Conservation (phyloP, 2,888 invertebrate species). For the Oeneis ivallda region DNA sequence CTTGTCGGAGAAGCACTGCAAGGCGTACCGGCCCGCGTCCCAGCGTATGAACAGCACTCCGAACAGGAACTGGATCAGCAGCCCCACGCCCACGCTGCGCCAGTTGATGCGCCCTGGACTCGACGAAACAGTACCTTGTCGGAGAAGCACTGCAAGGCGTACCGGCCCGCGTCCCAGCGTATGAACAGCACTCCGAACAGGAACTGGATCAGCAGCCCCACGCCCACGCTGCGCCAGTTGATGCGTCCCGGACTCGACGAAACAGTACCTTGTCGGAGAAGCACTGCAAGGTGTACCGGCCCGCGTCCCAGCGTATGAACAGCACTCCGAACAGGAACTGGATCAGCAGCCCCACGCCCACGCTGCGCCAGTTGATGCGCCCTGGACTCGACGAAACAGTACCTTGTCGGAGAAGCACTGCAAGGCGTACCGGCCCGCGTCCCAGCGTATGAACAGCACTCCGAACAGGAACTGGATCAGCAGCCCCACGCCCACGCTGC, state of each 20-base stretch:
- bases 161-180: conserved; percentile 89
- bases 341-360: conserved; percentile 88
- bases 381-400: conserved; percentile 68
- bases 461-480: conserved; percentile 92
- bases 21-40: conserved; percentile 87
- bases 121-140: conserved; percentile 82
- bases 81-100: conserved; percentile 90
- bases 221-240: conserved; percentile 89
- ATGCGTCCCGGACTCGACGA: conserved; percentile 79
- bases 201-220: conserved; percentile 92
- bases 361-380: conserved; percentile 89
- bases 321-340: conserved; percentile 93
- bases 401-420: conserved; percentile 86
- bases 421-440: conserved; percentile 87
- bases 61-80: conserved; percentile 91
- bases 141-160: conserved; percentile 86
- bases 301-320: conserved; percentile 92
- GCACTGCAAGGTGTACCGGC: conserved; percentile 86
- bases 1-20: conserved; percentile 86
- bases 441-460: conserved; percentile 92
- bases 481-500: conserved; percentile 89
- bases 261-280: conserved; percentile 86
- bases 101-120: conserved; percentile 84
- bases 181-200: conserved; percentile 91
- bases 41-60: conserved; percentile 93